These are phyloP conservation scores for Melanchra persicariae DNA, from an alignment of 2,888 invertebrate genomes.

Conservation along the genomic window DNA sequence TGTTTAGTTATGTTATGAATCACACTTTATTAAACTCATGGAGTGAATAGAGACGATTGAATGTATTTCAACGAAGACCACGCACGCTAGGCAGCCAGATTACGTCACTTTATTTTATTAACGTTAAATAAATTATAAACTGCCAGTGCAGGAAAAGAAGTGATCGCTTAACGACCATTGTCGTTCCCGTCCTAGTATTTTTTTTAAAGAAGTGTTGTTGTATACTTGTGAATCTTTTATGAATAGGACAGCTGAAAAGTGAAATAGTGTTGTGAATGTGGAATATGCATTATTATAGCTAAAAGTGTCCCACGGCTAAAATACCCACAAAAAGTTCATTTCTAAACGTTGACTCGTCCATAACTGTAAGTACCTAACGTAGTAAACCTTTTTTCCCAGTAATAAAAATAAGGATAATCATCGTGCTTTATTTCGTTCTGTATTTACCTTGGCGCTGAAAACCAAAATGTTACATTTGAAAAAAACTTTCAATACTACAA, in stretches of 20 bases:
- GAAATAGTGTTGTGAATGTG: not conserved
- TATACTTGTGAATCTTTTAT: not conserved
- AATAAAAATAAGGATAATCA: not conserved
- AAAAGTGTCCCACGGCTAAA: not conserved
- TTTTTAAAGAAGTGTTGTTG: not conserved
- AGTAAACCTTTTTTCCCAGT: not conserved
- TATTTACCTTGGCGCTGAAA: not conserved
- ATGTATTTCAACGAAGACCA: conserved; percentile 30
- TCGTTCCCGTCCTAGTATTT: not conserved
- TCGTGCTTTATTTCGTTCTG: not conserved
- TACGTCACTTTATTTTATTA: conserved; percentile 35
- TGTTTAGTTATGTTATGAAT: conserved; percentile 34
- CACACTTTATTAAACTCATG: conserved; percentile 46
- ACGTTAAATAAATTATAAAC: conserved; percentile 17
- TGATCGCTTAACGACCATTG: not conserved
- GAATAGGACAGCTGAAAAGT: not conserved
- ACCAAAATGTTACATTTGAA: no score
- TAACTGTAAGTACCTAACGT: conserved; percentile 15
- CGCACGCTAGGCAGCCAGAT: not conserved
- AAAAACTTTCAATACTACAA: no score
- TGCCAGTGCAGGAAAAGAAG: conserved; percentile 35
- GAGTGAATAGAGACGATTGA: conserved; percentile 29
- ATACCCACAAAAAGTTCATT: not conserved
- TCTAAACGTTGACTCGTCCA: not conserved
- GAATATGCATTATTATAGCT: not conserved